These are phyloP conservation scores for Triplophysa rosa DNA, from an alignment of 2,113 vertebrate genomes.

Conservation along the genomic window DNA sequence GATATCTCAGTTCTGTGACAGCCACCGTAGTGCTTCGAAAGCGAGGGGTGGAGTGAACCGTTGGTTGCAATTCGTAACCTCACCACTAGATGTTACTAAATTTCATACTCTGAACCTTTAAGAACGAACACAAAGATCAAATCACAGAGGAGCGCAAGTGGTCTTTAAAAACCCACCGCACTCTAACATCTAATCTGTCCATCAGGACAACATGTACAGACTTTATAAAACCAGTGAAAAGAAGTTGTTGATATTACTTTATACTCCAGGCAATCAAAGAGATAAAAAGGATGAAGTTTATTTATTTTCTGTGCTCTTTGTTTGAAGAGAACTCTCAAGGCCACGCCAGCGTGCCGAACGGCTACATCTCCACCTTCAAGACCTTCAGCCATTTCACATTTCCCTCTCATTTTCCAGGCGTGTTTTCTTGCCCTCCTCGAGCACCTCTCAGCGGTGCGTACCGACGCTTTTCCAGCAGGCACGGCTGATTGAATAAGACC, in stretches of 20 bases:
- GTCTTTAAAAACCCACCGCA: neutral
- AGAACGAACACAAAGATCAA: neutral
- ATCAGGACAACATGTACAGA: conserved; percentile 16
- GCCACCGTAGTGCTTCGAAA: no score
- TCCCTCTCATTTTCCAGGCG: conserved; percentile 37
- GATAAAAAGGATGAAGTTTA: conserved; percentile 25
- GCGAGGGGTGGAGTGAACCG: no score
- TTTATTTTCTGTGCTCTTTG: conserved; percentile 24
- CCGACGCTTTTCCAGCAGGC: conserved; percentile 18
- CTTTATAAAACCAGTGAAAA: conserved; percentile 10
- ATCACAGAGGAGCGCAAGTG: neutral
- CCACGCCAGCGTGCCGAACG: neutral
- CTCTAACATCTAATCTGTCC: neutral
- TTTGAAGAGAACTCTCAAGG: conserved; percentile 23
- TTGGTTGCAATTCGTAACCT: no score
- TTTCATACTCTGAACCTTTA: neutral
- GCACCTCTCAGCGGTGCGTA: conserved; percentile 30
- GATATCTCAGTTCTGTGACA: no score
- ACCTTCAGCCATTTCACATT: conserved; percentile 34
- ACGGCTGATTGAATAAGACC: conserved; percentile 37
- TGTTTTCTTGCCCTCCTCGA: conserved; percentile 30
- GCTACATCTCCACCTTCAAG: conserved; percentile 36
- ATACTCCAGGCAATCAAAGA: neutral
- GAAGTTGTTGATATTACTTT: conserved; percentile 3
- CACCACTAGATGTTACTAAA: no score